Conservation (phyloP, 2,113 vertebrate species). For the Pelecanus crispus region DNA sequence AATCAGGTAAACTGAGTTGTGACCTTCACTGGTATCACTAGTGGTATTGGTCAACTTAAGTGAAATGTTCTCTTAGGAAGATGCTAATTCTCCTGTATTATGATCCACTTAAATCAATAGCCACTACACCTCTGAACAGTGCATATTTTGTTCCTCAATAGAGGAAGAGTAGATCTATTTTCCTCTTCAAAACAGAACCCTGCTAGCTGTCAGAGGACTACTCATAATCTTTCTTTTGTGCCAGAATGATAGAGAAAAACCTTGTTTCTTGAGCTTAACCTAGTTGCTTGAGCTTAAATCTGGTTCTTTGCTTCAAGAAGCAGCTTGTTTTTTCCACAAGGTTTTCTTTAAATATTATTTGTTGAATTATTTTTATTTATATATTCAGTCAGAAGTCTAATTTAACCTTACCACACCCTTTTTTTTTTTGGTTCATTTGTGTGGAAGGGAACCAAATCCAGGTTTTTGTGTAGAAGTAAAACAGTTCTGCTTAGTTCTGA, state of each 20-base stretch:
- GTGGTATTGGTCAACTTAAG: background rate
- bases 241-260: background rate
- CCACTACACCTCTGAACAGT: rapidly evolving
- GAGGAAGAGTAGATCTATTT: background rate
- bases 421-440: background rate
- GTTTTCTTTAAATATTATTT: background rate
- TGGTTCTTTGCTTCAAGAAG: background rate
- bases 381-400: background rate
- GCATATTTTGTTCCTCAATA: background rate
- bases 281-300: background rate
- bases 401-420: background rate
- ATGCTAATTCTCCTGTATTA: background rate
- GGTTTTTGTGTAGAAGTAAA: background rate
- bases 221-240: background rate
- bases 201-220: background rate
- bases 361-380: background rate
- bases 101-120: background rate
- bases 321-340: background rate
- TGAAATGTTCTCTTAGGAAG: background rate
- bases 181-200: background rate
- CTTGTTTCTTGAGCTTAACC: background rate
- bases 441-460: background rate
- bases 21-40: rapidly evolving
- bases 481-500: background rate
- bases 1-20: background rate